phyloP scores from a whole-genome alignment of 2,113 vertebrate genomes.

The Vimba vimba region DNA sequence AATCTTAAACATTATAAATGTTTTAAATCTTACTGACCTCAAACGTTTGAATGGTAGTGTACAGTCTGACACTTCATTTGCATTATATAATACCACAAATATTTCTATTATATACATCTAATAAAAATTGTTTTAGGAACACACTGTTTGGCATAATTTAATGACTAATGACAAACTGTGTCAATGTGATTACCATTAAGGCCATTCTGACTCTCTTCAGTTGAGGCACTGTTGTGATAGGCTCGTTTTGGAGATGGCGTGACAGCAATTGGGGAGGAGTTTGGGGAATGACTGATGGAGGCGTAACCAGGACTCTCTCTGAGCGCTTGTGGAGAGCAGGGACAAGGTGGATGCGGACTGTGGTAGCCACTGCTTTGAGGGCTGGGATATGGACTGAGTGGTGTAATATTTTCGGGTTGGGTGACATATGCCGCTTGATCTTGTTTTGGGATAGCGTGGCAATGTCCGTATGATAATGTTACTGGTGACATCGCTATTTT shows the following conservation, averaged over 20 bases:
- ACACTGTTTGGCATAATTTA: not conserved
- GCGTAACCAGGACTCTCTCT: constrained; percentile 75
- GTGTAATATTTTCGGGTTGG: constrained; percentile 36
- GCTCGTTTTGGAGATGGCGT: constrained; percentile 65
- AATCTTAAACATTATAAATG: not conserved
- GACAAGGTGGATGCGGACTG: constrained; percentile 69
- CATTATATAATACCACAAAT: not conserved
- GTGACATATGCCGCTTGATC: constrained; percentile 66
- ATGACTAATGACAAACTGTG: constrained; percentile 34
- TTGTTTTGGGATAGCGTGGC: constrained; percentile 70
- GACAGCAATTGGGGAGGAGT: constrained; percentile 69
- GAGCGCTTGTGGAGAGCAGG: constrained; percentile 72
- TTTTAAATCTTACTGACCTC: too few species aligned
- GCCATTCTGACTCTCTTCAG: constrained; percentile 48
- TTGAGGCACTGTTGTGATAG: constrained; percentile 3
- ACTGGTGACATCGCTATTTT: constrained; percentile 58
- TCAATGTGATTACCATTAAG: constrained; percentile 59
- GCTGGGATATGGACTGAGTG: constrained; percentile 60
- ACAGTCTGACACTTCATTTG: not conserved
- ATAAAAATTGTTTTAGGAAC: not conserved
- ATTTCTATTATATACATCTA: not conserved
- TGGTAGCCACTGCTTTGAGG: constrained; percentile 77
- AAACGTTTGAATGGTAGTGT: not conserved
- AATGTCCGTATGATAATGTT: constrained; percentile 60
- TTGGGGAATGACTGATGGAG: constrained; percentile 75